A percentile compares a stretch with the other conserved stretches of the same genome.
These are phyloP conservation scores for Gymnobelideus leadbeateri DNA, from an alignment of 2,113 vertebrate genomes.

Conservation along the genomic window DNA sequence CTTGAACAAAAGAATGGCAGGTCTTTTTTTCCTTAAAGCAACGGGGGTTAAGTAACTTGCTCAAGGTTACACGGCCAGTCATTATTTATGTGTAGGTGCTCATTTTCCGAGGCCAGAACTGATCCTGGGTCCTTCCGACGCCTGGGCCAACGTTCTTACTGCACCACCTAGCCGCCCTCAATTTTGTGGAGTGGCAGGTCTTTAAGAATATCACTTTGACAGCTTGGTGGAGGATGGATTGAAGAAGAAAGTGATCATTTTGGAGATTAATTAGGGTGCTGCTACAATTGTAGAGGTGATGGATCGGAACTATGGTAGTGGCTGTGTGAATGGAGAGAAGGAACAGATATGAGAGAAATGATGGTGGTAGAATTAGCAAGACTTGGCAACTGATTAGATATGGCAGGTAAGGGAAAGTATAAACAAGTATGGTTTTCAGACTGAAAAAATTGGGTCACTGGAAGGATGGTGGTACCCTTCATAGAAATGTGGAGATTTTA, in stretches of 20 bases:
- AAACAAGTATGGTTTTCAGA: background rate
- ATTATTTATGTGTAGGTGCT: too few species aligned
- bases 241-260: background rate
- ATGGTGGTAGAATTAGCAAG: background rate
- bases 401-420: background rate
- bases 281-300: background rate
- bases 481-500: background rate
- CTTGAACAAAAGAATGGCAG: too few species aligned
- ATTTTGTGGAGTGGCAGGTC: too few species aligned
- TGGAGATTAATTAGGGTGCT: background rate
- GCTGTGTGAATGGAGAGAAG: background rate
- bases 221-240: background rate
- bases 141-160: too few species aligned
- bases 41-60: too few species aligned
- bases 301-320: background rate
- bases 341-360: background rate
- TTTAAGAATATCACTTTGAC: too few species aligned
- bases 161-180: too few species aligned
- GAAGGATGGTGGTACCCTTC: background rate
- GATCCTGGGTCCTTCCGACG: too few species aligned
- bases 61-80: too few species aligned
- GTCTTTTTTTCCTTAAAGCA: too few species aligned
- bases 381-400: background rate
- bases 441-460: background rate
- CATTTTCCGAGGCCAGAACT: too few species aligned